Conservation (phyloP, 2,888 invertebrate genomes). For the Willowsia nigromaculata region DNA sequence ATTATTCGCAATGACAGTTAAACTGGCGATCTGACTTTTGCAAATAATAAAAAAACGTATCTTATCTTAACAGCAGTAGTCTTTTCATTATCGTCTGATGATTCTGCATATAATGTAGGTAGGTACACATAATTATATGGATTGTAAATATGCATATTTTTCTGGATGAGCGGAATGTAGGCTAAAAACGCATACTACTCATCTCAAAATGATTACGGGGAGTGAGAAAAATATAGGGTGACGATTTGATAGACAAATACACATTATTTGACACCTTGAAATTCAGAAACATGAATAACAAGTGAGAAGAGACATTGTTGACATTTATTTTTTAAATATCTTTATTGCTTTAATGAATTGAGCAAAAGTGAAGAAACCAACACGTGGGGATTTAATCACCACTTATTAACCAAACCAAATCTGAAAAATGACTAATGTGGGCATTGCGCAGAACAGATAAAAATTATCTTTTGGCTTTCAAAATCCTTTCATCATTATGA, state of each 20-base stretch:
- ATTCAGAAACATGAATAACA: too few species aligned
- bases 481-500: background rate
- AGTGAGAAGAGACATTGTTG: too few species aligned
- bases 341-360: too few species aligned
- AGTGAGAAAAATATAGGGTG: too few species aligned
- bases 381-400: too few species aligned
- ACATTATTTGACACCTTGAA: too few species aligned
- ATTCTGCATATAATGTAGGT: too few species aligned
- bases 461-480: background rate
- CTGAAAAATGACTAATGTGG: background rate
- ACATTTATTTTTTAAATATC: too few species aligned
- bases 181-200: background rate
- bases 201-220: background rate
- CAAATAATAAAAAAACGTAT: constrained; percentile 40
- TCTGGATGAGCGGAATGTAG: background rate
- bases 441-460: background rate
- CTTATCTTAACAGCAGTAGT: constrained; percentile 43
- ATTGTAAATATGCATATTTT: too few species aligned
- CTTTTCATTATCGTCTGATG: constrained; percentile 26
- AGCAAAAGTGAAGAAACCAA: background rate
- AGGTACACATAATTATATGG: too few species aligned
- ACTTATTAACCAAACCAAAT: too few species aligned
- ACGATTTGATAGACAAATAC: too few species aligned
- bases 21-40: constrained; percentile 12
- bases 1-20: constrained; percentile 15